Evolutionary conservation across 1,140 invertebrate species (phyloP).

Genomic region (Bombyx mori): DNA sequence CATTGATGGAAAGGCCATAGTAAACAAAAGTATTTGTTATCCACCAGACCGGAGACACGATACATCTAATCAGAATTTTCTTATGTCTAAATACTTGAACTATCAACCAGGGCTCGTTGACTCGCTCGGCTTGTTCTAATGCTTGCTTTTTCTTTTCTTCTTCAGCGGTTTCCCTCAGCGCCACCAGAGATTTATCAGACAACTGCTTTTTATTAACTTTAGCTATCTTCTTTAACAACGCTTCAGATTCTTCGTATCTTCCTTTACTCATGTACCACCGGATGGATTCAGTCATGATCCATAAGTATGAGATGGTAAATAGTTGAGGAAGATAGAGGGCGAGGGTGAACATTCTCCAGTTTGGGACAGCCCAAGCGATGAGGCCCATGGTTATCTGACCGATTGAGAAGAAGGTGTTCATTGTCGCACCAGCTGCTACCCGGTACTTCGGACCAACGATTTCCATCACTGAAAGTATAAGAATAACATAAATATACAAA

Average conservation of each 20-base stretch:
- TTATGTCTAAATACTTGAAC: conserved; percentile 17
- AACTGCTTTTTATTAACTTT: conserved; percentile 76
- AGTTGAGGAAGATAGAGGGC: conserved; percentile 77
- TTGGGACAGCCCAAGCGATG: conserved; percentile 76
- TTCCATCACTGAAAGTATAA: conserved; percentile 77
- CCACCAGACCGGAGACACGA: conserved; percentile 80
- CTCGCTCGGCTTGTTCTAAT: conserved; percentile 15
- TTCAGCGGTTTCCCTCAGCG: conserved; percentile 22
- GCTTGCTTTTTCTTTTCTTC: conserved; percentile 10
- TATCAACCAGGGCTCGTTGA: conserved; percentile 14
- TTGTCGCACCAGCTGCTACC: conserved; percentile 78
- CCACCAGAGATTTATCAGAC: conserved; percentile 68
- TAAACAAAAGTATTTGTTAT: conserved; percentile 81
- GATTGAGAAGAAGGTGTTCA: conserved; percentile 78
- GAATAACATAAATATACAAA: neutral
- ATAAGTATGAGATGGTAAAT: conserved; percentile 73
- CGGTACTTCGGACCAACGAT: conserved; percentile 79
- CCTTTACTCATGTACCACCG: conserved; percentile 82
- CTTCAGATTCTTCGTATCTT: conserved; percentile 74
- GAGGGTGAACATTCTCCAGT: conserved; percentile 79
- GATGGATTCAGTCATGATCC: conserved; percentile 75
- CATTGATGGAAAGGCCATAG: conserved; percentile 85
- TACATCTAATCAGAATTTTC: conserved; percentile 70
- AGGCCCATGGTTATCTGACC: conserved; percentile 78
- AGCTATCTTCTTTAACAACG: conserved; percentile 72